Evolutionary conservation across 2,797 vertebrate genomes (phyloP).

Genomic region (Megaceryle alcyon): DNA sequence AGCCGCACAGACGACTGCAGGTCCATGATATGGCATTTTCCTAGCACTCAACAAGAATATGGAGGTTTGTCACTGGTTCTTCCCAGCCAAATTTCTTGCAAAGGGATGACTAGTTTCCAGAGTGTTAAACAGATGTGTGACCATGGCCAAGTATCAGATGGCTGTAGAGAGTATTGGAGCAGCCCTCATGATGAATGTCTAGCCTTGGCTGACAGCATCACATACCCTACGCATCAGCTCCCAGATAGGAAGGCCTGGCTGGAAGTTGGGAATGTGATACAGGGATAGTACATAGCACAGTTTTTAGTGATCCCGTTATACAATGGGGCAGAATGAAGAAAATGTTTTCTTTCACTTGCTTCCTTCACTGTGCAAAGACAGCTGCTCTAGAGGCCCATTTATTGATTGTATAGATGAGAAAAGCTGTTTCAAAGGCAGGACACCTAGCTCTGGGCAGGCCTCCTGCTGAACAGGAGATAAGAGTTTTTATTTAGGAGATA

Average conservation of each 20-base stretch:
- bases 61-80: neutral
- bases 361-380: neutral
- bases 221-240: neutral
- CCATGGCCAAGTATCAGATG: slow-evolving; percentile 9
- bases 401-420: neutral
- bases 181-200: neutral
- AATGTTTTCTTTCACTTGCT: neutral
- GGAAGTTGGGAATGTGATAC: neutral
- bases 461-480: neutral
- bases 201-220: neutral
- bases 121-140: neutral
- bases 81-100: slow-evolving; percentile 33
- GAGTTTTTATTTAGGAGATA: neutral
- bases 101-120: slow-evolving; percentile 36
- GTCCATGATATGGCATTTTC: neutral
- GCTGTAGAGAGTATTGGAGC: neutral
- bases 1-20: neutral
- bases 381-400: neutral
- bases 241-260: neutral
- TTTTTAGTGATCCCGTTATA: neutral
- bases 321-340: neutral
- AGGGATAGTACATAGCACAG: neutral
- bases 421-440: neutral
- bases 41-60: slow-evolving; percentile 15
- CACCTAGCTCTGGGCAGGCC: neutral